Evolutionary conservation across 2,888 invertebrate genomes (phyloP).

Genomic region (Andrena praecox): DNA sequence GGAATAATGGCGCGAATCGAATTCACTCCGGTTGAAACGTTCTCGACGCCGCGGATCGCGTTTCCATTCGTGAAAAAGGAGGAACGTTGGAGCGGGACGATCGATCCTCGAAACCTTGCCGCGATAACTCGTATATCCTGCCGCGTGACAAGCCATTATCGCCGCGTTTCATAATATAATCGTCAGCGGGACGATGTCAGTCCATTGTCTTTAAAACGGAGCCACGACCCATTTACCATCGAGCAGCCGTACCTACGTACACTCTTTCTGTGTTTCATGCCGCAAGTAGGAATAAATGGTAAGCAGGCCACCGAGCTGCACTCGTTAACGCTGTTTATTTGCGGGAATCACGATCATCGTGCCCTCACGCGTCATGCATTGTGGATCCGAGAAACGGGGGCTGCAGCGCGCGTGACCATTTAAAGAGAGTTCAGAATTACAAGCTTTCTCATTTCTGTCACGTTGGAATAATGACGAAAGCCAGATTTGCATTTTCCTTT

Average conservation of each 20-base stretch:
- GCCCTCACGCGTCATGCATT: not conserved
- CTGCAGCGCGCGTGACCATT: not conserved
- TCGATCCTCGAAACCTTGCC: conserved; percentile 39
- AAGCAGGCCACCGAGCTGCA: conserved; percentile 70
- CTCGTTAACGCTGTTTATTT: conserved; percentile 43
- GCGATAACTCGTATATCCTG: conserved; percentile 44
- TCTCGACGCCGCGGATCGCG: not conserved
- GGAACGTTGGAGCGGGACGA: conserved; percentile 14
- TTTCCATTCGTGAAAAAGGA: conserved; percentile 26
- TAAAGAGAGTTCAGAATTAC: too few relatives aligned
- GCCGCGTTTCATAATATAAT: conserved; percentile 53
- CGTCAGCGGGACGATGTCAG: conserved; percentile 58
- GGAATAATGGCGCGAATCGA: not conserved
- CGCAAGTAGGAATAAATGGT: conserved; percentile 83
- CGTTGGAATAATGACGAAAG: too few relatives aligned
- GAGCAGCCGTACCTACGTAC: conserved; percentile 62
- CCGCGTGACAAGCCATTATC: conserved; percentile 61
- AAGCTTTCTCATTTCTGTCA: too few relatives aligned
- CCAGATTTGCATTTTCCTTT: too few relatives aligned
- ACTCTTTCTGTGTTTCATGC: conserved; percentile 81
- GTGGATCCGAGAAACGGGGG: not conserved
- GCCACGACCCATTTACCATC: conserved; percentile 66
- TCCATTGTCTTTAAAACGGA: conserved; percentile 68
- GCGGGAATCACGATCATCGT: not conserved
- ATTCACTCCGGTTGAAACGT: conserved; percentile 3